Evolutionary conservation across 1,140 invertebrate genomes (phyloP), one percentile per base, ranked within the genome.

Genomic region (Drosophila orena): DNA sequence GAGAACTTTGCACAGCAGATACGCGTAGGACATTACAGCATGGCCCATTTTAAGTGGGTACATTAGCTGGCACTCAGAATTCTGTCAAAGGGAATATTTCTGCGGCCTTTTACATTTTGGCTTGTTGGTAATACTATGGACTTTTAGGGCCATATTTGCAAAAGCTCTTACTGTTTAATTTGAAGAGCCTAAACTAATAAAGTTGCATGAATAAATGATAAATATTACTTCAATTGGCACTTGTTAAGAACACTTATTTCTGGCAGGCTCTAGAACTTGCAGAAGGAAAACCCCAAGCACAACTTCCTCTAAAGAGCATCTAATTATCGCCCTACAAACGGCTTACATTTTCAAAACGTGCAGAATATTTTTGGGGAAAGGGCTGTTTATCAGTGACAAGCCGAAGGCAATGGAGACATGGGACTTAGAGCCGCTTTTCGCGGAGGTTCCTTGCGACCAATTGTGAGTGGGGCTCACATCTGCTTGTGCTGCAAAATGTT

Each of bases 351-450:
- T 59, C 57, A 38, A 59, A 42, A 62, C 47, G 42, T 37, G 34
- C 42, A 14, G 20, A 40, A 27, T 14, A 34, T 50, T 47, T 15
- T 20, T 34, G 37, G 22, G 5, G 20, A 47, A 52, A 37, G 55
- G 43, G 27, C 17, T 54, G 47, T 65, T 81, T 86, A 86, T 86
- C 83, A 81, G 71, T 74, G 64, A 70, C 56, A 81, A 54, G 58
- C 79, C 74, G 43, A 56, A 43, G 70, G 79, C 61, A 46, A 50
- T 27, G 37, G 40, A 54, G 30, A 65, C 56, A 54, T 46, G 65
- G 38, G 42, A 58, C 70, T 57, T 38, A 60, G 24, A 42, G 27
- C 38, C 53, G 44, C 6, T 27, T 65, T 24, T 22, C 22, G 38
- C 12, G 40, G 11, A 12, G 42, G 35, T 11, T n/a, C 20, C 20